phyloP scores from a whole-genome alignment of 2,113 vertebrate species.

The Halcyon malimbica region DNA sequence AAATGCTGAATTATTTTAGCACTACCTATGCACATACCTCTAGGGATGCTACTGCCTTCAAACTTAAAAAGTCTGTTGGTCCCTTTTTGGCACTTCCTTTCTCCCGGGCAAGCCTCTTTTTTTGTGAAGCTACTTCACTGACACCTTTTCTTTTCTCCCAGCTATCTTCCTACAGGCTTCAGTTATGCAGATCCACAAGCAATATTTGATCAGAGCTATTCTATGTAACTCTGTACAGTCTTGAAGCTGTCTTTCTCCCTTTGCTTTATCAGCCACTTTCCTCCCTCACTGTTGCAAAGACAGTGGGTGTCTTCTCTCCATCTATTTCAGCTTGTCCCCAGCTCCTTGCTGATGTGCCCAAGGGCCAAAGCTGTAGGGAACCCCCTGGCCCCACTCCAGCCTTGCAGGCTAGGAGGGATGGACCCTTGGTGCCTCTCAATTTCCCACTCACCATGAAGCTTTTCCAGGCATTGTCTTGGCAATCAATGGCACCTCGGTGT shows the following conservation, averaged over 20 bases:
- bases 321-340: background rate
- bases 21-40: background rate
- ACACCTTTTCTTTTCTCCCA: background rate
- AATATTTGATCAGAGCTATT: background rate
- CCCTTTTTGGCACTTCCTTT: background rate
- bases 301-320: background rate
- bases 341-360: accelerated
- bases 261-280: background rate
- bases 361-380: background rate
- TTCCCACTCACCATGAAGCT: conserved; percentile 9
- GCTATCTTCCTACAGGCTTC: background rate
- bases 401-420: background rate
- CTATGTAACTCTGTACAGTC: background rate
- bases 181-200: background rate
- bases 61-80: background rate
- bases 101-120: background rate
- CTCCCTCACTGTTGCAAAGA: background rate
- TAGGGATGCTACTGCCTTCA: background rate
- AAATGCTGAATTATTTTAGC: background rate
- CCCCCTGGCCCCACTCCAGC: background rate
- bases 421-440: accelerated
- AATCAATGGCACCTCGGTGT: conserved; percentile 58
- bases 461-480: conserved; percentile 68
- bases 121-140: background rate
- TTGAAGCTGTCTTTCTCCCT: background rate